Evolutionary conservation across 2,113 vertebrate genomes (phyloP), one percentile per base, ranked within the genome.

Genomic region (Symphodus melops): DNA sequence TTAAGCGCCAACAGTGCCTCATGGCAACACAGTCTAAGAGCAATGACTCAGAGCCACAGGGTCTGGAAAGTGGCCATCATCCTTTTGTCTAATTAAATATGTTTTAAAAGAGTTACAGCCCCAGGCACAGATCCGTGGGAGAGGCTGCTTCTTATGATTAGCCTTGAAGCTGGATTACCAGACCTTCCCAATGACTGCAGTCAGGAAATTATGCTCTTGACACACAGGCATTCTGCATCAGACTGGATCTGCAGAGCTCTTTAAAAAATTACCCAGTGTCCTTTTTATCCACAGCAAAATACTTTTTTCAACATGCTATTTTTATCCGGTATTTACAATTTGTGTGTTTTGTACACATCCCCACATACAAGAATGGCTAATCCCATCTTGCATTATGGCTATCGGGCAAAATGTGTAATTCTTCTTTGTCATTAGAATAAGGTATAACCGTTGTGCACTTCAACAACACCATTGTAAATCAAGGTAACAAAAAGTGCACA

Each of bases 11-110:
- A 60, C 68, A 58, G 17, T 33, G 58, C 64, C 28, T 81, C 72
- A 53, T 17, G 72, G 65, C 44, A 23, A 59, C 62, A 48, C 51
- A 55, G 74, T 75, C 70, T 72, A 33, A 36, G 57, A 77, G 69
- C 67, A 36, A 55, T 49, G 75, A 59, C 69, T 75, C 81, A 86
- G 51, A 79, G 64, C 78, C 68, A 60, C 66, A 48, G 74, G 42
- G 52, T 39, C 79, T 92, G 90, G 85, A 84, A 73, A 76, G 54
- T 64, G 1, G 60, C 89, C 86, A 90, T 84, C 66, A 76, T 71
- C 81, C 76, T 79, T 90, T 86, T 81, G 86, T 89, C 84, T 88
- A 90, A 91, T 92, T 91, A 91, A 86, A 91, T 90, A 75, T 79
- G 69, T 73, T 91, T 82, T 75, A 78, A 67, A 79, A 77, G 78